A percentile compares a stretch with the other conserved stretches of the same genome.
These are phyloP conservation scores for Pollimyrus isidori DNA, from an alignment of 2,113 vertebrate species.

Conservation along the genomic window DNA sequence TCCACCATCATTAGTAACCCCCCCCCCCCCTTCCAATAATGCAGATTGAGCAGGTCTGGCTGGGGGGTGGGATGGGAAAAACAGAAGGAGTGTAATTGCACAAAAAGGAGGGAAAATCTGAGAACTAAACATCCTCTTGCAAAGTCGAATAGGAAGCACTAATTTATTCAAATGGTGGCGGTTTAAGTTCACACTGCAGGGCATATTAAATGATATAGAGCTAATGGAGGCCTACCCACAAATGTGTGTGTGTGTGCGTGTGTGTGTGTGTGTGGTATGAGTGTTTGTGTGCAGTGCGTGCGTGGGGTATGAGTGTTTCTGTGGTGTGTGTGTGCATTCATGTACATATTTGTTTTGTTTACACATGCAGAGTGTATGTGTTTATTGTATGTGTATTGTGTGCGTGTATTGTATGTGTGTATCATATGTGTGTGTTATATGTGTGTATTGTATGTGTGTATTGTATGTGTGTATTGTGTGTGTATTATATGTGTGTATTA, in stretches of 20 bases:
- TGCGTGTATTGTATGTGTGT: neutral
- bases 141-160: slow-evolving; percentile 32
- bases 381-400: neutral
- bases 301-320: slow-evolving; percentile 21
- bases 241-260: neutral
- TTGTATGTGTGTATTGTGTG: neutral
- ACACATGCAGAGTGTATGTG: neutral
- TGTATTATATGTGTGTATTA: neutral
- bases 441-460: neutral
- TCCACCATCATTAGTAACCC: slow-evolving; percentile 37
- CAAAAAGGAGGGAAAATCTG: slow-evolving; percentile 39
- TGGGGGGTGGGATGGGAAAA: neutral
- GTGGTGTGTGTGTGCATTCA: neutral
- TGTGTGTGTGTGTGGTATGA: slow-evolving; percentile 25
- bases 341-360: too few species aligned
- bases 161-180: slow-evolving; percentile 38
- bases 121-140: slow-evolving; percentile 45
- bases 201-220: neutral
- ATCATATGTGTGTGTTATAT: slow-evolving; percentile 4
- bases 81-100: slow-evolving; percentile 50
- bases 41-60: neutral
- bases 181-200: slow-evolving; percentile 29
- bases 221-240: neutral
- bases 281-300: neutral
- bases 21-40: slow-evolving; percentile 22